A percentile compares a stretch with the other conserved stretches of the same genome.
phyloP scores from a whole-genome alignment of 2,113 vertebrate species.

The Catharus fuscescens region DNA sequence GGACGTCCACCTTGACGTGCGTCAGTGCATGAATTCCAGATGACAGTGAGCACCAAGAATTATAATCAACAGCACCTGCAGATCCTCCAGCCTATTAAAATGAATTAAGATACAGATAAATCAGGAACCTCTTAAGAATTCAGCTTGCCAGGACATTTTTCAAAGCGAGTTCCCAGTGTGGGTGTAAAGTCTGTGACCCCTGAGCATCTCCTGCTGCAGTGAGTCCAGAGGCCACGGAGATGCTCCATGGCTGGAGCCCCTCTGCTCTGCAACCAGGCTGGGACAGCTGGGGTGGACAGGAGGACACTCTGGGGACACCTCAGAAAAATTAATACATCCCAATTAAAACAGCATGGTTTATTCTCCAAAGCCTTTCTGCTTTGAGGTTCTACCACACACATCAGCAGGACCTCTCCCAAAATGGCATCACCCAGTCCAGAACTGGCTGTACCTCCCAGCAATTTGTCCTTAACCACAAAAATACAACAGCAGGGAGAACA shows the following conservation, averaged over 20 bases:
- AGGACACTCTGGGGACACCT: neutral
- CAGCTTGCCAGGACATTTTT: neutral
- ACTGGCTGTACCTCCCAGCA: neutral
- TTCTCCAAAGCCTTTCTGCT: neutral
- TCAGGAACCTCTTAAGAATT: constrained; percentile 34
- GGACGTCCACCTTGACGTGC: constrained; percentile 7
- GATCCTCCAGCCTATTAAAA: constrained; percentile 27
- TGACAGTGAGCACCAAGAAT: constrained; percentile 18
- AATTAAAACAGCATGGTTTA: neutral
- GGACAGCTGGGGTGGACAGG: neutral
- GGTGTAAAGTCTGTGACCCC: neutral
- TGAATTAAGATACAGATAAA: constrained; percentile 46
- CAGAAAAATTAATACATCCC: neutral
- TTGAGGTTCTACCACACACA: neutral
- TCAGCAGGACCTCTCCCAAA: neutral
- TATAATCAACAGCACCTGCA: constrained; percentile 40
- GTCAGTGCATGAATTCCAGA: constrained; percentile 9
- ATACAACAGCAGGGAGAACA: rapidly evolving
- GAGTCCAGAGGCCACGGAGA: neutral
- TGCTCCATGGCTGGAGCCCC: neutral
- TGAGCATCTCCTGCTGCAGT: neutral
- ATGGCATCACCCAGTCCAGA: neutral
- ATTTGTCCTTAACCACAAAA: neutral
- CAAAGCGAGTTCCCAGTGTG: neutral
- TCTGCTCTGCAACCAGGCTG: neutral